Conservation (phyloP, 1,140 invertebrate genomes). For the Sycophaga agraensis region DNA sequence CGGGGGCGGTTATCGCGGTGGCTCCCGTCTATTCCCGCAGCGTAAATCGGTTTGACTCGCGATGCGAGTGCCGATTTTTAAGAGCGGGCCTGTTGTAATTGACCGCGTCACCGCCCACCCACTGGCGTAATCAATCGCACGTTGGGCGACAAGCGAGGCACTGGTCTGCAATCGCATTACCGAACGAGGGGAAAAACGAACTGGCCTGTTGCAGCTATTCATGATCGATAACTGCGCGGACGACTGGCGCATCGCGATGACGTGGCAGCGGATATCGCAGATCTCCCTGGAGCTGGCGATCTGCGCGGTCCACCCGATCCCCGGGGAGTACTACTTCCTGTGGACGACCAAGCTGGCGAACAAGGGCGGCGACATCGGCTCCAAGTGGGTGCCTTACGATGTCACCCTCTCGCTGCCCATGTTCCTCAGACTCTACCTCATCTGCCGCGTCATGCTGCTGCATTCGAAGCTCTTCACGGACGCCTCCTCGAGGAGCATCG, state of each 20-base stretch:
- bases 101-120: too few species aligned
- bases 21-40: too few species aligned
- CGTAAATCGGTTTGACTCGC: too few species aligned
- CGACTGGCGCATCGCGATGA: slow-evolving; percentile 99
- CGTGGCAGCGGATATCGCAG: slow-evolving; percentile 91
- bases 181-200: too few species aligned
- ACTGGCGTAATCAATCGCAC: too few species aligned
- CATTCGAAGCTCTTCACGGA: slow-evolving; percentile 99
- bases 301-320: slow-evolving; percentile 96
- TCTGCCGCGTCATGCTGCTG: slow-evolving; percentile 98
- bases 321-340: slow-evolving; percentile 91
- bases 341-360: slow-evolving; percentile 96
- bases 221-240: slow-evolving; percentile 99
- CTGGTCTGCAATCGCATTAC: too few species aligned
- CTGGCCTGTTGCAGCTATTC: slow-evolving; percentile 90
- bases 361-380: slow-evolving; percentile 81
- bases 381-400: slow-evolving; percentile 88
- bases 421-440: slow-evolving; percentile 98
- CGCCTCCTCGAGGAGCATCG: slow-evolving; percentile 90
- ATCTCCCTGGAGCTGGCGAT: slow-evolving; percentile 90
- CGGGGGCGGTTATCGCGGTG: too few species aligned
- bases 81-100: too few species aligned
- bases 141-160: too few species aligned
- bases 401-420: slow-evolving; percentile 96
- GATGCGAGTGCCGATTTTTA: too few species aligned